Base-by-base conservation (phyloP, 2,888 invertebrate species). In the Agriopis marginaria region DNA sequence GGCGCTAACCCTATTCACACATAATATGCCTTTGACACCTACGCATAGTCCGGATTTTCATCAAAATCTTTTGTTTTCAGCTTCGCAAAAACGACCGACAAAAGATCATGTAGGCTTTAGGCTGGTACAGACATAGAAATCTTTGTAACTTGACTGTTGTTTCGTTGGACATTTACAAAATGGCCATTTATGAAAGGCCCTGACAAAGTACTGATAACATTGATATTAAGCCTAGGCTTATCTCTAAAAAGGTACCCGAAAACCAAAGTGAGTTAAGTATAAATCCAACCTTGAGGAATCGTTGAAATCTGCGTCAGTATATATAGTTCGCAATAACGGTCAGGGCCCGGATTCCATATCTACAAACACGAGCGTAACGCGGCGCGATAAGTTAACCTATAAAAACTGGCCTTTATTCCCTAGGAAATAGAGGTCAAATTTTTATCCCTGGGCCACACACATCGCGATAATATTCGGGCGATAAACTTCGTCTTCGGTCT, bases 61-160 rank as follows among this genome's bases (percentile, higher is more conserved):
- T 54, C 54, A 12, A 2, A 40, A 56, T 56, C 42, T 56, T 56
- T 56, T 44, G 42, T 55, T 14, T 55, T 14, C 12, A 14, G 55
- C n/a, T 40, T 55, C 42, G 11, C 56, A 56, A 9, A 55, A 39
- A 40, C 3, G 40, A 53, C 39, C n/a, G n/a, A 8, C 4, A 40
- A 14, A 40, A 55, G n/a, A 55, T 40, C 14, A 40, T 12, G 11
- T 54, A 39, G 11, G 32, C 32, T 32, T 32, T 32, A 53, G 53
- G 32, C 39, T n/a, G 17, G 40, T 11, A 54, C 7, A 39, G 3
- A 32, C 8, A 42, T 42, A 9, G 42, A 10, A 32, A 3, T 47
- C 47, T 47, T 47, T 12, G n/a, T n/a, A 47, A 47, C 45, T 45
- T 45, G 12, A 45, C 47, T 47, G 11, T 47, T 47, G 47, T 47